Percentiles rank a stretch among this genome's conserved stretches.
These are phyloP conservation scores for Leucoptera coffeella DNA, from an alignment of 2,888 invertebrate genomes.

Conservation along the genomic window DNA sequence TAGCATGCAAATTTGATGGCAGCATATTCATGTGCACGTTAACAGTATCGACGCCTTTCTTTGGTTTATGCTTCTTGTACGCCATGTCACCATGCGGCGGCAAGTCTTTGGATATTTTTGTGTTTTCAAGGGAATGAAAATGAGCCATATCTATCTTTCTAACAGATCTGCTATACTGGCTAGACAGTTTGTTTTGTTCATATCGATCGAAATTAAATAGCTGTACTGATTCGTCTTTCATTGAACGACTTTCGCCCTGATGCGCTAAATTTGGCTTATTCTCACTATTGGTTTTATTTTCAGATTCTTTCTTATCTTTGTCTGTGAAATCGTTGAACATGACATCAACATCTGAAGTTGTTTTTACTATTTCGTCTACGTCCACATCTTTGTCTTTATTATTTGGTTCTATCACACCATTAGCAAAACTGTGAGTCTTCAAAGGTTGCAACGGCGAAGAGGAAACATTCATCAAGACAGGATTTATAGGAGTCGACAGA, in stretches of 20 bases:
- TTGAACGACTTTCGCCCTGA: conserved; percentile 11
- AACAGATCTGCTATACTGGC: conserved; percentile 24
- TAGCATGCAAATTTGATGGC: conserved; percentile 41
- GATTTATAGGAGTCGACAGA: conserved; percentile 24
- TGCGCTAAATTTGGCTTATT: conserved; percentile 10
- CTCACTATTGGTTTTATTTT: conserved; percentile 33
- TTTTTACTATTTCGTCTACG: no score
- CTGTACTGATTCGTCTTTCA: conserved; percentile 32
- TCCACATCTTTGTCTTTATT: not conserved
- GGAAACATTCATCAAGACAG: conserved; percentile 35
- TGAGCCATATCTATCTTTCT: conserved; percentile 43
- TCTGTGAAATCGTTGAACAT: not conserved
- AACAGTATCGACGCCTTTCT: conserved; percentile 25
- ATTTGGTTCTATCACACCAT: conserved; percentile 16
- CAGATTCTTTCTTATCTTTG: conserved; percentile 20
- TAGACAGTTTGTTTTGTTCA: conserved; percentile 32
- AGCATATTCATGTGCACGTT: conserved; percentile 44
- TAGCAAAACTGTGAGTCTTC: conserved; percentile 35
- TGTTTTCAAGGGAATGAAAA: conserved; percentile 37
- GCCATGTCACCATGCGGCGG: conserved; percentile 19
- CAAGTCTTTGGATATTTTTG: conserved; percentile 41
- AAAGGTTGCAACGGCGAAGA: conserved; percentile 42
- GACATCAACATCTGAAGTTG: conserved; percentile 17
- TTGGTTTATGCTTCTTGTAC: conserved; percentile 17
- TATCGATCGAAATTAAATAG: conserved; percentile 50